Evolutionary conservation across 2,888 invertebrate species (phyloP), one percentile per base, ranked within the genome.

Genomic region (Tyria jacobaeae): DNA sequence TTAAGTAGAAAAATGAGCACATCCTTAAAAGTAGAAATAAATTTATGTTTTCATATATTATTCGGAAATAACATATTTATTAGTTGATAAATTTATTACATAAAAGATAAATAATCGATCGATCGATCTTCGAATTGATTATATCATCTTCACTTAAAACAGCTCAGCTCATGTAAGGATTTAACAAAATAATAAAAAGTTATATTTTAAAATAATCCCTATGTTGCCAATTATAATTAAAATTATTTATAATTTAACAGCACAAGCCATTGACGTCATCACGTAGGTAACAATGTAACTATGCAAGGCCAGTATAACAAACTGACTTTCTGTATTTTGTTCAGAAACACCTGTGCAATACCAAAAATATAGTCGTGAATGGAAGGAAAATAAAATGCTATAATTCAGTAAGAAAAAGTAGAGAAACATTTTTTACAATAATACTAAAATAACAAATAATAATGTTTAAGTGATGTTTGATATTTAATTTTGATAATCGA

Each of bases 281-380:
- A 21, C 21, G 44, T 21, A 21, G 21, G 44, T 44, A 53, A 50
- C 58, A 4, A 44, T 25, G 41, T 61, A 73, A 68, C 68, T 64
- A 62, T 66, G 68, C 75, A 73, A 76, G 75, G 76, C 71, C 71
- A 69, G 54, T 12, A 44, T 51, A 63, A 71, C 60, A 73, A 71
- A 66, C 57, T 49, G 31, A 60, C 62, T 51, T 67, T 60, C 62
- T 66, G 49, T 60, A 51, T 66, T 57, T 55, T 35, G 44, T 60
- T 64, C 52, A 27, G 17, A 61, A 75, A 75, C 76, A 76, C 69
- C 73, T 76, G 75, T 73, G 66, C 65, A 64, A 69, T 64, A 61
- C 69, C 54, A 58, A 44, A 64, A 66, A 7, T 41, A 10, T 64
- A 47, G 37, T 60, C 57, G 35, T 54, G 51, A 58, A 60, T 48